These are phyloP conservation scores for Peromyscus leucopus DNA, from an alignment of 2,113 vertebrate genomes.

Conservation along the genomic window DNA sequence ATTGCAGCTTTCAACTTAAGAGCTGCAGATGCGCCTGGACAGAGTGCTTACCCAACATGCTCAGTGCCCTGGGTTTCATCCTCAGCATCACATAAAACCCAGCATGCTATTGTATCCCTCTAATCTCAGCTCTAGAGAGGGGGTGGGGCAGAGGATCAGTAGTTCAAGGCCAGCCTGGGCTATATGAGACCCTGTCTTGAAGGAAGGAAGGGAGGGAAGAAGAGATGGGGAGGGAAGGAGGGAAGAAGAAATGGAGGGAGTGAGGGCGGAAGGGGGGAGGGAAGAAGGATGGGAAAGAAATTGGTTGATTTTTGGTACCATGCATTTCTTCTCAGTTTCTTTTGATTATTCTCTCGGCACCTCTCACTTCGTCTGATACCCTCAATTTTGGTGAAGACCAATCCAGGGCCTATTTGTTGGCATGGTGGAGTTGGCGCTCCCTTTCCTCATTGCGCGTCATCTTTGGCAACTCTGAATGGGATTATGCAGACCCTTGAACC, in stretches of 20 bases:
- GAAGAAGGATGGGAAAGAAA: too few relatives aligned
- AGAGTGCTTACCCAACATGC: background rate
- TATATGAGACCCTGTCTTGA: background rate
- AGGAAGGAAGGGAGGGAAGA: background rate
- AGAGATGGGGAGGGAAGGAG: too few relatives aligned
- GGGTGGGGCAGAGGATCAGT: background rate
- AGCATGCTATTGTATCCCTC: background rate
- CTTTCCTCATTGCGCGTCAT: background rate
- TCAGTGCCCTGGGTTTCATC: background rate
- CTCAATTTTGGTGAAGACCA: background rate
- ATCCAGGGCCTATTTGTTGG: background rate
- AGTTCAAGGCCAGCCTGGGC: background rate
- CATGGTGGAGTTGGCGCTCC: background rate
- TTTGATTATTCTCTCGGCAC: background rate
- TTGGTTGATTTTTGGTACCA: background rate
- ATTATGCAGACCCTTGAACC: background rate
- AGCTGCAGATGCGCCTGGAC: background rate
- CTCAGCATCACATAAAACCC: background rate
- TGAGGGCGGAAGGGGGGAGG: too few relatives aligned
- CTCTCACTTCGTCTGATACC: background rate
- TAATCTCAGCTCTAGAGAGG: background rate
- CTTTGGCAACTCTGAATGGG: background rate
- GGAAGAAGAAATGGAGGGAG: background rate
- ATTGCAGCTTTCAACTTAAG: background rate
- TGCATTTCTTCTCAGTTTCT: background rate